These are phyloP conservation scores for Sorex araneus DNA, from an alignment of 2,113 vertebrate genomes.

Conservation along the genomic window DNA sequence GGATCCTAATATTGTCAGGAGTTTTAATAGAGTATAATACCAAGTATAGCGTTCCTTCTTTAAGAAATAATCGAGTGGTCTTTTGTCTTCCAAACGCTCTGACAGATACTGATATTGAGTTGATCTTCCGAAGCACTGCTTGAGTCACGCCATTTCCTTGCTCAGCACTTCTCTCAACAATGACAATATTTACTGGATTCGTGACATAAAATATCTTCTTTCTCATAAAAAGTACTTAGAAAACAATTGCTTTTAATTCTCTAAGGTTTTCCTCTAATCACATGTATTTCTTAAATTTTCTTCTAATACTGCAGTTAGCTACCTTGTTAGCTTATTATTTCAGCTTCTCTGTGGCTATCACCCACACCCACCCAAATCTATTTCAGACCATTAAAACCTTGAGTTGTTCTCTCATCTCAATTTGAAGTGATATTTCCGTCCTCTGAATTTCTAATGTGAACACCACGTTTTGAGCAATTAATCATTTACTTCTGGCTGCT, in stretches of 20 bases:
- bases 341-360: not conserved
- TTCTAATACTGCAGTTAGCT: not conserved
- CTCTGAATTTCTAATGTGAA: not conserved
- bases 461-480: conserved; percentile 15
- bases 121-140: conserved; percentile 4
- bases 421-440: not conserved
- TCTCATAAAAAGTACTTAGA: not conserved
- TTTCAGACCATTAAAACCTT: not conserved
- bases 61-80: not conserved
- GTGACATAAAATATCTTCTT: not conserved
- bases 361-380: not conserved
- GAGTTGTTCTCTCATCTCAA: not conserved
- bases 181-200: not conserved
- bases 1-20: too few species aligned
- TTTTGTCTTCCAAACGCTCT: not conserved
- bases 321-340: not conserved
- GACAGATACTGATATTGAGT: not conserved
- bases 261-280: not conserved
- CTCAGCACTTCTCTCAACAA: not conserved
- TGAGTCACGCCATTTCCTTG: not conserved
- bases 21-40: too few species aligned
- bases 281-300: not conserved
- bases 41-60: not conserved
- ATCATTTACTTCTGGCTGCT: not conserved
- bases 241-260: not conserved